phyloP scores from a whole-genome alignment of 2,113 vertebrate genomes.

The Falcunculus frontatus region DNA sequence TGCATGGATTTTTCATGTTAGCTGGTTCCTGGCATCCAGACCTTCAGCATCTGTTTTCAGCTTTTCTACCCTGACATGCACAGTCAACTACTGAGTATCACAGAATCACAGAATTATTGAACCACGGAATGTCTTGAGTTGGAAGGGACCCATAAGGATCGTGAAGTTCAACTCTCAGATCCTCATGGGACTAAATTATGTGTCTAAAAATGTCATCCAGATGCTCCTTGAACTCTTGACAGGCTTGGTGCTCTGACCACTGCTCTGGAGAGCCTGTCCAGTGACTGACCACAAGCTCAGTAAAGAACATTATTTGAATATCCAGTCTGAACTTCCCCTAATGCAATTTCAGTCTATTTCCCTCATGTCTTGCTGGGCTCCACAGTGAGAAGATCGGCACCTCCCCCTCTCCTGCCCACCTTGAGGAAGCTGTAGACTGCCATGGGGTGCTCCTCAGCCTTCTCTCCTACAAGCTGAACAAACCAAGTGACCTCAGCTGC shows the following conservation, averaged over 20 bases:
- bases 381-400: neutral
- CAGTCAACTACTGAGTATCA: neutral
- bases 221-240: neutral
- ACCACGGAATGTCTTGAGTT: neutral
- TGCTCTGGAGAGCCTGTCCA: neutral
- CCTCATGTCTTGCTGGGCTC: fast-evolving
- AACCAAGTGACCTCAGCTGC: neutral
- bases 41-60: neutral
- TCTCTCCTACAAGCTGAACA: neutral
- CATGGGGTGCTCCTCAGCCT: neutral
- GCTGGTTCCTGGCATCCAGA: neutral
- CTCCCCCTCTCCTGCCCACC: fast-evolving
- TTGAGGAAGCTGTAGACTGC: neutral
- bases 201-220: neutral
- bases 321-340: neutral
- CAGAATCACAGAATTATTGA: neutral
- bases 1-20: neutral
- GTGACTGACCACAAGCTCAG: neutral
- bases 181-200: neutral
- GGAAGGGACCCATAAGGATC: neutral
- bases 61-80: neutral
- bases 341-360: neutral
- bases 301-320: neutral
- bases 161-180: neutral
- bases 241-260: neutral